phyloP scores from a whole-genome alignment of 2,797 vertebrate genomes.

The Channa striata region DNA sequence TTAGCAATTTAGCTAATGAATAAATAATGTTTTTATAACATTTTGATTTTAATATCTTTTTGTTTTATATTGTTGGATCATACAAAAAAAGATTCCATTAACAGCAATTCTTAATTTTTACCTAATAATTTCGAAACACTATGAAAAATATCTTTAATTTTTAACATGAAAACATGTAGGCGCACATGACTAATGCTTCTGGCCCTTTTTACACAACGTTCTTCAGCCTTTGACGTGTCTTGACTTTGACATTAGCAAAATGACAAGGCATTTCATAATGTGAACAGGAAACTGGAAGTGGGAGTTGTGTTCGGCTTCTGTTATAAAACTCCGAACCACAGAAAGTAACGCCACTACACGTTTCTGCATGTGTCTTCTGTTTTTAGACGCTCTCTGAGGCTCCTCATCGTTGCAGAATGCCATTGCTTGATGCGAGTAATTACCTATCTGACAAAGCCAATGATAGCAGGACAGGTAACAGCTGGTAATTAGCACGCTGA shows the following conservation, averaged over 20 bases:
- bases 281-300: conserved; percentile 3
- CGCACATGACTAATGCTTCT: neutral
- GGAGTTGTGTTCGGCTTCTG: conserved; percentile 13
- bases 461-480: conserved; percentile 76
- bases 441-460: conserved; percentile 65
- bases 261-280: neutral
- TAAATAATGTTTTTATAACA: too few species aligned
- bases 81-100: too few species aligned
- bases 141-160: neutral
- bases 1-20: too few species aligned
- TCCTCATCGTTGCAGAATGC: conserved; percentile 41
- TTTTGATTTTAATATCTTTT: too few species aligned
- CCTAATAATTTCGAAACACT: too few species aligned
- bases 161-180: neutral
- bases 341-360: conserved; percentile 4
- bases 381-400: conserved; percentile 51
- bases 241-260: conserved; percentile 13
- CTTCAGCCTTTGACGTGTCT: conserved; percentile 3
- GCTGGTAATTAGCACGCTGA: conserved; percentile 71
- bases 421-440: conserved; percentile 70
- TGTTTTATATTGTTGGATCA: too few species aligned
- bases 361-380: conserved; percentile 35
- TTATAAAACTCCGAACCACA: conserved; percentile 22
- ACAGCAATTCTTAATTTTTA: too few species aligned
- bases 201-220: neutral